These are phyloP conservation scores for Lasioglossum zephyrum DNA, from an alignment of 2,888 invertebrate species.

Conservation along the genomic window DNA sequence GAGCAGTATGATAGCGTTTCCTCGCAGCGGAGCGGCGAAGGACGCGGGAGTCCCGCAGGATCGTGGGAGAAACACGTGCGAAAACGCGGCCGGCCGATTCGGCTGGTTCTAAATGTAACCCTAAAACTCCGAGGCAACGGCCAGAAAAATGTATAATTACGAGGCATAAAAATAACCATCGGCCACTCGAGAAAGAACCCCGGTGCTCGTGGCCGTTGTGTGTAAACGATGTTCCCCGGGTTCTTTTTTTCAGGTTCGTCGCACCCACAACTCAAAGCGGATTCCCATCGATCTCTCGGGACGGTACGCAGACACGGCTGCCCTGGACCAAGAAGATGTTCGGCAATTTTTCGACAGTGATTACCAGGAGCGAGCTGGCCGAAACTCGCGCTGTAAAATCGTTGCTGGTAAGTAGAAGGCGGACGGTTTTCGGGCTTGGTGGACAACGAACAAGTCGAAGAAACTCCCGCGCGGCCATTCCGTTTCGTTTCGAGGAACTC, in stretches of 20 bases:
- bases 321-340: conserved; percentile 28
- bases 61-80: conserved; percentile 75
- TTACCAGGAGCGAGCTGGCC: conserved; percentile 65
- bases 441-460: conserved; percentile 51
- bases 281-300: conserved; percentile 81
- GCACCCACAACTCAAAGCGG: conserved; percentile 78
- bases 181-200: conserved; percentile 73
- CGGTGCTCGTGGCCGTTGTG: conserved; percentile 42
- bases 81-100: conserved; percentile 58
- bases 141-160: conserved; percentile 83
- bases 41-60: conserved; percentile 11
- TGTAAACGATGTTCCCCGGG: conserved; percentile 35
- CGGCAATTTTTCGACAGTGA: conserved; percentile 62
- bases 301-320: conserved; percentile 1
- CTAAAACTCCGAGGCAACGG: conserved; percentile 75
- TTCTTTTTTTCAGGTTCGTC: conserved; percentile 75
- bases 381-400: conserved; percentile 65
- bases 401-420: conserved; percentile 58
- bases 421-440: background rate
- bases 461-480: conserved; percentile 29
- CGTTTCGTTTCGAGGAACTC: conserved; percentile 51
- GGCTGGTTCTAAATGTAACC: conserved; percentile 75
- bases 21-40: background rate
- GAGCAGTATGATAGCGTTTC: conserved; percentile 17
- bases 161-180: conserved; percentile 84